Base-by-base conservation (phyloP, 2,888 invertebrate species). In the Lagria hirta region DNA sequence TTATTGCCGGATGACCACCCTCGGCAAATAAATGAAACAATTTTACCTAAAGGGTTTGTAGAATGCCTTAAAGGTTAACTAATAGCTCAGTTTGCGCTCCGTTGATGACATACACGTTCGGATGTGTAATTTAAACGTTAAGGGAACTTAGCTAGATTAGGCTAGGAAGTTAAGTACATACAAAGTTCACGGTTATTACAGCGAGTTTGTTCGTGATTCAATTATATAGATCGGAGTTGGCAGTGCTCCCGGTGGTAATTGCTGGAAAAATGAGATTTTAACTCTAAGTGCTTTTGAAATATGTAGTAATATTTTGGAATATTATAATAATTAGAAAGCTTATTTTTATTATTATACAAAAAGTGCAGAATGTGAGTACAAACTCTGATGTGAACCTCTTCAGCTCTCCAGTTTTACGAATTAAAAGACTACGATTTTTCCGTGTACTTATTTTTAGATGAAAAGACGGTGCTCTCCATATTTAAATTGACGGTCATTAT, bases 1-100 rank as follows among this genome's bases (percentile, higher is more conserved):
- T 63, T 62, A 60, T 55, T 61, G 59, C 58, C 62, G 61, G 58
- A 51, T 56, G 60, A 60, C 59, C 61, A 60, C 37, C 37, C 49
- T 49, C 50, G 50, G 52, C 54, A 60, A 58, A 60, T 60, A 60
- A 58, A 60, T 48, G 58, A 57, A 58, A 51, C 49, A 32, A 38
- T 34, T 12, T 29, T 29, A 16, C 30, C 23, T 42, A 40, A 54
- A 51, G 54, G 54, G 51, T 49, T 51, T 13, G 38, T n/a, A n/a
- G n/a, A n/a, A n/a, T 14, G 32, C 32, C 37, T 44, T 37, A 30
- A 40, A 49, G 43, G 46, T 43, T 49, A 47, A 49, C 49, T 49
- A 49, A 49, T 49, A 38, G 42, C 37, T 20, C 27, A 42, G 49
- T 49, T 49, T 49, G 43, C 40, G 46, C 49, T 46, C 46, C 47